Conservation (phyloP, 2,113 vertebrate species). For the Brienomyrus brachyistius region DNA sequence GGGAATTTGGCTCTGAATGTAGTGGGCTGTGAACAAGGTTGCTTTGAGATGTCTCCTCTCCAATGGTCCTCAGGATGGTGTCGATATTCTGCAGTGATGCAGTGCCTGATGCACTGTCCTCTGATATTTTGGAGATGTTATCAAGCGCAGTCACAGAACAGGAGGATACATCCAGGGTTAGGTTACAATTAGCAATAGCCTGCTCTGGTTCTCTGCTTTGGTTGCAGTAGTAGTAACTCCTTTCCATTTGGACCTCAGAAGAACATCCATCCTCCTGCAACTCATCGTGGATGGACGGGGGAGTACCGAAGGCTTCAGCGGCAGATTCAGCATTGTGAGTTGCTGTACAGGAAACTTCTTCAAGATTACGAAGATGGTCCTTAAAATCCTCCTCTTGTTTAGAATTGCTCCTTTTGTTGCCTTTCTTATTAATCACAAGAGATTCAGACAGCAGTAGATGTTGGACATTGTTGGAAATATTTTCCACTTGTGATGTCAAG, state of each 20-base stretch:
- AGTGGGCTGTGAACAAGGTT: constrained; percentile 71
- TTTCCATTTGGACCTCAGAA: constrained; percentile 87
- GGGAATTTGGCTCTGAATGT: constrained; percentile 83
- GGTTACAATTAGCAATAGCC: constrained; percentile 70
- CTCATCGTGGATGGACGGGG: constrained; percentile 75
- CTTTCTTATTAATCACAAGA: constrained; percentile 77
- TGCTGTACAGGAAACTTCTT: constrained; percentile 73
- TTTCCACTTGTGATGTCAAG: constrained; percentile 95
- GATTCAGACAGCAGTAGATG: constrained; percentile 89
- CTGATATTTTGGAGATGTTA: constrained; percentile 84
- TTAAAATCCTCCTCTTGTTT: constrained; percentile 83
- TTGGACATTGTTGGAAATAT: constrained; percentile 94
- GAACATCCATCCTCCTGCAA: constrained; percentile 82
- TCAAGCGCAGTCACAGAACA: constrained; percentile 87
- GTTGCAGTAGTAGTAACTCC: constrained; percentile 79
- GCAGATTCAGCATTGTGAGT: constrained; percentile 68
- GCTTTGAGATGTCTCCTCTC: constrained; percentile 74
- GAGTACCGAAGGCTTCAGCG: constrained; percentile 74
- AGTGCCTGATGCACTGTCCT: constrained; percentile 80
- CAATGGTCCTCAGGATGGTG: constrained; percentile 67
- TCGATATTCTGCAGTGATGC: too few species aligned
- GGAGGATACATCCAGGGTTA: constrained; percentile 82
- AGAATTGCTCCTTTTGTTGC: constrained; percentile 62
- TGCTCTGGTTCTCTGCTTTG: constrained; percentile 81
- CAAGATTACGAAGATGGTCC: constrained; percentile 68